phyloP scores from a whole-genome alignment of 2,888 invertebrate genomes.

The Pemphredon lugubris region DNA sequence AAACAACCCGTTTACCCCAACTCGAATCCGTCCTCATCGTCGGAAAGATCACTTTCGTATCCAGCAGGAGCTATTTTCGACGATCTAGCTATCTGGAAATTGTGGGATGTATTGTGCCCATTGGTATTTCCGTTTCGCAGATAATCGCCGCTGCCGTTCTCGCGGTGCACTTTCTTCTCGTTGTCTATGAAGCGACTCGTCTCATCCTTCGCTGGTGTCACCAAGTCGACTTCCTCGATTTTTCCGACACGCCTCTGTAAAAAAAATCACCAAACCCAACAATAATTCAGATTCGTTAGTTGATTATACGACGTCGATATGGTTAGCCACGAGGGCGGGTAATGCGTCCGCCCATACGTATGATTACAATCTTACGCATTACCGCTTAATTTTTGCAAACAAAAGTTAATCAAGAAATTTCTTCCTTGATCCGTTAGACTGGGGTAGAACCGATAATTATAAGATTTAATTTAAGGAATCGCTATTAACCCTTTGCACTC shows the following conservation, averaged over 20 bases:
- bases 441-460: no score
- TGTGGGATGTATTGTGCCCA: not conserved
- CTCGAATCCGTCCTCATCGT: constrained; percentile 59
- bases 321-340: no score
- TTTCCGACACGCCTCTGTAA: not conserved
- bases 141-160: constrained; percentile 50
- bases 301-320: no score
- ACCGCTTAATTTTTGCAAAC: no score
- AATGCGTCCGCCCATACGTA: no score
- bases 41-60: constrained; percentile 65
- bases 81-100: not conserved
- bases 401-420: no score
- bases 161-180: constrained; percentile 38
- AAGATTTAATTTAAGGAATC: no score
- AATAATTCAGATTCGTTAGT: not conserved
- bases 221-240: constrained; percentile 55
- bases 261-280: no score
- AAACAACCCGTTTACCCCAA: constrained; percentile 42
- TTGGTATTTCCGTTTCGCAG: constrained; percentile 23
- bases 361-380: no score
- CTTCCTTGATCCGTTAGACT: no score
- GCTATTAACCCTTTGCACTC: no score
- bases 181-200: constrained; percentile 53
- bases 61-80: constrained; percentile 61
- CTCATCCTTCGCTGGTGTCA: constrained; percentile 60